phyloP scores from a whole-genome alignment of 2,113 vertebrate species.

The Nannospalax galili region DNA sequence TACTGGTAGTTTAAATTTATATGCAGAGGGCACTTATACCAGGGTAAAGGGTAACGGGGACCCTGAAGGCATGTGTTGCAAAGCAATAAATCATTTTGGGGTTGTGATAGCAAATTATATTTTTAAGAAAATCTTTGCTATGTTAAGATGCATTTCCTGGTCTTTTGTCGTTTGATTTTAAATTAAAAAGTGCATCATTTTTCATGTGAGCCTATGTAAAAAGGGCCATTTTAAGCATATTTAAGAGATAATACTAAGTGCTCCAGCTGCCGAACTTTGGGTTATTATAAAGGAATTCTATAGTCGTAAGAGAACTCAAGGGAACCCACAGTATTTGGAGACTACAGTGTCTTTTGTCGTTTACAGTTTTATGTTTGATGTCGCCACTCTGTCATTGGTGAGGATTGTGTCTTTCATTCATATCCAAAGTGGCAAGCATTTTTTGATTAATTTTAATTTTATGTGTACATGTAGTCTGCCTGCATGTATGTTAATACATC shows the following conservation, averaged over 20 bases:
- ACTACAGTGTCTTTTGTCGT: background rate
- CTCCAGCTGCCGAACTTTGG: background rate
- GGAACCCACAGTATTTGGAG: background rate
- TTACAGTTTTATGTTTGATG: background rate
- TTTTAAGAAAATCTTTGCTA: slow-evolving; percentile 72
- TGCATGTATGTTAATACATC: no score
- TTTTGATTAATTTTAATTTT: no score
- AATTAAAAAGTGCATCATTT: slow-evolving; percentile 46
- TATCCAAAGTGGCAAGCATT: background rate
- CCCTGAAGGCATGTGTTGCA: slow-evolving; percentile 72
- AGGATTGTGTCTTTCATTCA: background rate
- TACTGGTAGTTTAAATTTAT: slow-evolving; percentile 82
- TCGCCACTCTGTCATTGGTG: background rate
- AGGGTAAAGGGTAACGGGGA: slow-evolving; percentile 78
- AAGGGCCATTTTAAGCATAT: background rate
- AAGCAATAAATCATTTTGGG: slow-evolving; percentile 78
- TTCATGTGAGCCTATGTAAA: background rate
- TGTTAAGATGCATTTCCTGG: slow-evolving; percentile 44
- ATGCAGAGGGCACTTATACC: slow-evolving; percentile 74
- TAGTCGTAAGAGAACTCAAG: background rate
- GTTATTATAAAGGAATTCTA: background rate
- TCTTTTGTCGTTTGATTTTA: slow-evolving; percentile 52
- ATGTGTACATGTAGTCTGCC: no score
- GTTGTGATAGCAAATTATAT: slow-evolving; percentile 75
- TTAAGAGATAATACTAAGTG: background rate